Evolutionary conservation across 2,797 vertebrate genomes (phyloP), one percentile per base, ranked within the genome.

Genomic region (Pangasius larnaudii): DNA sequence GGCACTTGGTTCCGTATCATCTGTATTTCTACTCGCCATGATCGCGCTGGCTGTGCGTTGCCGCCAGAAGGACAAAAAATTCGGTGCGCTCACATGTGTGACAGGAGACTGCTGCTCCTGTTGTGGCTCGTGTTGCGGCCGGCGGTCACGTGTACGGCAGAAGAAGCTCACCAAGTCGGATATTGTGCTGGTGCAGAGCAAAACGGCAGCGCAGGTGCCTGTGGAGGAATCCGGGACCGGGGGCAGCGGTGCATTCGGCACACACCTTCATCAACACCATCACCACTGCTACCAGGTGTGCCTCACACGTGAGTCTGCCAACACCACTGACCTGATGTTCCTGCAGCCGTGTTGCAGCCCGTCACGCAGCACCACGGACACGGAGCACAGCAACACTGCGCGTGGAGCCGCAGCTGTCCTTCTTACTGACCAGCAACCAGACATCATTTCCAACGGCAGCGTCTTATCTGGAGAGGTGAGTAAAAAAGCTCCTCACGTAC

Each of bases 231-330:
- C 97, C 10, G 97, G 96, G 22, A 96, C 95, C 86, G 63, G 71
- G 16, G 85, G 72, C 14, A 59, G 56, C 0, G 58, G 84, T 7
- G 39, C 58, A 1, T 99, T 98, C 56, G 95, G 96, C 83, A 98
- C 98, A 65, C 96, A 96, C 87, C 98, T 98, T 86, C 98, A 98
- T 93, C 98, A 98, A 33, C 80, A 74, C 42, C 98, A 99, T 96
- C 99, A 99, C 94, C 99, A 99, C 95, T 99, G 98, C 95, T 99
- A 99, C 95, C 98, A 99, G 95, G 98, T 99, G 94, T 99, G 98
- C 95, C 97, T 99, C 94, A 99, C 98, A 1, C 98, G 98, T 0
- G 98, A 99, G 94, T 99, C 98, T 53, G 98, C 98, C 94, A 99
- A 99, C 94, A 99, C 98, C 94, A 99, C 98, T 63, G 98, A 99